Base-by-base conservation (phyloP, 2,888 invertebrate species). In the Thelaira solivaga region DNA sequence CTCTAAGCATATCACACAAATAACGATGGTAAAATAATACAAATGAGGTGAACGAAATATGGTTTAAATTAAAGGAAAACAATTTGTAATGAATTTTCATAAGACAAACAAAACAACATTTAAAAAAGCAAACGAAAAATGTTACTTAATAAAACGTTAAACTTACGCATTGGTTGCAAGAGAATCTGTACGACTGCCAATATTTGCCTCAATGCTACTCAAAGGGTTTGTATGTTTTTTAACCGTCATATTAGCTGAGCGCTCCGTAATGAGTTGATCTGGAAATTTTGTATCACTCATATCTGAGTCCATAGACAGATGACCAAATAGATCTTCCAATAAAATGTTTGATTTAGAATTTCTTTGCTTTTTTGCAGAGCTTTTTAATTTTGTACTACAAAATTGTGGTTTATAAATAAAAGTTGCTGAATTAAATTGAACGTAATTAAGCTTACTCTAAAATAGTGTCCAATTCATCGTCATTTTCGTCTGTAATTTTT, bases 391-490 rank as follows among this genome's bases (percentile, higher is more conserved):
- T 6, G 86, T 86, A n/a, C 89, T 89, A 62, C 0, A 45, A 29
- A 34, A 45, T 5, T 16, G 20, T n/a, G 2, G 31, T 41, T n/a
- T 24, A 34, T 10, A 49, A 1, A 18, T 34, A 43, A 34, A 34
- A n/a, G 11, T 34, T 34, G 2, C 2, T n/a, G n/a, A 8, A 11
- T 34, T n/a, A 2, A 34, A n/a, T 11, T 11, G 7, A 13, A 13
- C 16, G 13, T n/a, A 31, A 7, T 13, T 41, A 8, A 61, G 16
- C 90, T 87, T 86, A 94, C 95, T 94, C 94, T 80, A 95, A 89
- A 81, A 94, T 92, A 83, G 93, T 92, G 4, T 93, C 93, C 83
- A 94, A 92, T 81, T 93, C 92, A 83, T 94, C 93, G 29, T 91
- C 69, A n/a, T 80, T 81, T 53, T 61, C 65, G 5, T 16, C 41